Base-by-base conservation (phyloP, 2,113 vertebrate genomes). In the Osmerus eperlanus region DNA sequence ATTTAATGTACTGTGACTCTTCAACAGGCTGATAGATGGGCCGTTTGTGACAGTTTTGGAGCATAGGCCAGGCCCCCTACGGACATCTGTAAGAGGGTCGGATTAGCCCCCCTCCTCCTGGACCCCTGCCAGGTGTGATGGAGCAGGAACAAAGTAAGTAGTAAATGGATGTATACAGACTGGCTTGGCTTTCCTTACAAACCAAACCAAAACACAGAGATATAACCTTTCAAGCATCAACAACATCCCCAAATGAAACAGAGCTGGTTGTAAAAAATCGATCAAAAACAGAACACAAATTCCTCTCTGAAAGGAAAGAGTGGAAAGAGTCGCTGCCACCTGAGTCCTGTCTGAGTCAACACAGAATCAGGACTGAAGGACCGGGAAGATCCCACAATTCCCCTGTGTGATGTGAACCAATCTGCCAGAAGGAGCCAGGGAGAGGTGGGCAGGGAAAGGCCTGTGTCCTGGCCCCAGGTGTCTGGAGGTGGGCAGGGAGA, bases 51-150 rank as follows among this genome's bases (percentile, higher is more conserved):
- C 62, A 66, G 29, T 63, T 83, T 63, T 56, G 36, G n/a, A 58
- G 64, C 41, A 55, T 32, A 3, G 2, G 78, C 73, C 72, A 78
- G 84, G 80, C 83, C 73, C 77, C 80, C 82, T 70, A 19, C 32
- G 54, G 84, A 54, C 78, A 70, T 80, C 65, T 86, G 72, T 79
- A 84, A 77, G 85, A 86, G 83, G 86, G 85, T 76, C 12, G 88
- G 88, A 89, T 89, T 89, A 89, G 83, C 69, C 76, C 73, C 73
- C 1, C 71, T 61, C 73, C 73, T 81, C 41, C 68, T 85, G 74
- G 85, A 73, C 70, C 71, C 80, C 79, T 69, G 85, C 81, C 75
- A 84, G 76, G 70, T 84, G 85, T 89, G 89, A 88, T 89, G 84
- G 87, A 87, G 86, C 86, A 86, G 70, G 78, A 85, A 68, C 74